These are phyloP conservation scores for Zosterops pallidus DNA, from an alignment of 2,113 vertebrate species.

Conservation along the genomic window DNA sequence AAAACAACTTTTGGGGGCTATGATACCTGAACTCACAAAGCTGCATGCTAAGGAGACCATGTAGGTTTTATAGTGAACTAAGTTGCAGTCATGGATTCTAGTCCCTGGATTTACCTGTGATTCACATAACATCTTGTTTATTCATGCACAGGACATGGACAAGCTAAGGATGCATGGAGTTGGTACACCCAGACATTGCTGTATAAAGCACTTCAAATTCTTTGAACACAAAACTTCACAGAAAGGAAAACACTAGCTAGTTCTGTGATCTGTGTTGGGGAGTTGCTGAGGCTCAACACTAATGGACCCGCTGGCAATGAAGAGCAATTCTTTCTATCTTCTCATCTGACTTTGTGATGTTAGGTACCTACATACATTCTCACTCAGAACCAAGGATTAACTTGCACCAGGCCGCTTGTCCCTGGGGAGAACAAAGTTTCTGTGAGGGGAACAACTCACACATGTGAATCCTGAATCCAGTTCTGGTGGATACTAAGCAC, in stretches of 20 bases:
- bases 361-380: not conserved
- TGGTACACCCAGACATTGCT: not conserved
- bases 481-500: not conserved
- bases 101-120: not conserved
- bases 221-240: not conserved
- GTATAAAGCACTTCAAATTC: not conserved
- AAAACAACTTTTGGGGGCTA: not conserved
- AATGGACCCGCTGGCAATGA: not conserved
- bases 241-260: not conserved
- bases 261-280: not conserved
- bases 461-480: not conserved
- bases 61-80: not conserved
- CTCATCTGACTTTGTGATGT: not conserved
- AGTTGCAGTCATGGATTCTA: rapidly evolving
- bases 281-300: not conserved
- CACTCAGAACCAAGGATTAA: not conserved
- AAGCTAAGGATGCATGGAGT: not conserved
- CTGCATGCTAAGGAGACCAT: not conserved
- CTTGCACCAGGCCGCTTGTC: not conserved
- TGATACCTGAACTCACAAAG: not conserved
- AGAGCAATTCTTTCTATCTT: not conserved
- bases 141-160: not conserved
- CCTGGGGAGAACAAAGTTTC: not conserved
- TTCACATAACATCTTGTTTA: not conserved
- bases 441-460: not conserved